Evolutionary conservation across 2,797 vertebrate genomes (phyloP).

Genomic region (Jordanella pulchra): DNA sequence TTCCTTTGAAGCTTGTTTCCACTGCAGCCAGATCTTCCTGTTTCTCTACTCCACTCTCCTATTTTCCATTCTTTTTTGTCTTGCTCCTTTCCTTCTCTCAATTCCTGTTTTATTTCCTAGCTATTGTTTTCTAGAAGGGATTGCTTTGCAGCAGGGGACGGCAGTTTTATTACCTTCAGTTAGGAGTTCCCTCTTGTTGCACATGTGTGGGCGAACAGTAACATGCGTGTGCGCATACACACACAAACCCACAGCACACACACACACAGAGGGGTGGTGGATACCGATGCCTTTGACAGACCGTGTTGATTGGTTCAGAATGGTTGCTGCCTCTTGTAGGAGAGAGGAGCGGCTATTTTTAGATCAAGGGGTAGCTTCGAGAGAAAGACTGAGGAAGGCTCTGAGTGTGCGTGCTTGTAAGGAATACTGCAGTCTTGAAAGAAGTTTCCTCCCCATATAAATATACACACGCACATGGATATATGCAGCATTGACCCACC

Average conservation of each 20-base stretch:
- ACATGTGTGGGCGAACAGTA: conserved; percentile 31
- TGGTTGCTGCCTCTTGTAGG: conserved; percentile 81
- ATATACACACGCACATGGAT: conserved; percentile 44
- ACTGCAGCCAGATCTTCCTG: conserved; percentile 64
- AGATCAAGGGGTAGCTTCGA: conserved; percentile 80
- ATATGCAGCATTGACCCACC: conserved; percentile 69
- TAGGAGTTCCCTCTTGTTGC: conserved; percentile 71
- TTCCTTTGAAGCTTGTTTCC: conserved; percentile 80
- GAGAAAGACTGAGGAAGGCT: conserved; percentile 74
- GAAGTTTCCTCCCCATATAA: conserved; percentile 65
- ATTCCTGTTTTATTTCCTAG: conserved; percentile 16
- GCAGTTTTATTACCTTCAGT: conserved; percentile 60
- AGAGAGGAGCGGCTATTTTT: conserved; percentile 80
- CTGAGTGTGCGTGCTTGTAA: conserved; percentile 53
- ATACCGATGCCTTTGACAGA: conserved; percentile 76
- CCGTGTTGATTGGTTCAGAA: conserved; percentile 80
- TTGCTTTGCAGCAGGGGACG: conserved; percentile 50
- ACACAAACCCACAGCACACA: too few species aligned
- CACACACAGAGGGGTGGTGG: conserved; percentile 58
- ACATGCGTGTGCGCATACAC: too few species aligned
- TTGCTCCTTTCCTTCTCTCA: conserved; percentile 20
- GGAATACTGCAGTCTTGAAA: conserved; percentile 78
- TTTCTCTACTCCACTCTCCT: conserved; percentile 36
- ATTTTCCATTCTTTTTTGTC: conserved; percentile 28
- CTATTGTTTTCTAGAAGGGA: conserved; percentile 50